Conservation (phyloP, 2,888 invertebrate genomes). For the Stegophylla sp. region DNA sequence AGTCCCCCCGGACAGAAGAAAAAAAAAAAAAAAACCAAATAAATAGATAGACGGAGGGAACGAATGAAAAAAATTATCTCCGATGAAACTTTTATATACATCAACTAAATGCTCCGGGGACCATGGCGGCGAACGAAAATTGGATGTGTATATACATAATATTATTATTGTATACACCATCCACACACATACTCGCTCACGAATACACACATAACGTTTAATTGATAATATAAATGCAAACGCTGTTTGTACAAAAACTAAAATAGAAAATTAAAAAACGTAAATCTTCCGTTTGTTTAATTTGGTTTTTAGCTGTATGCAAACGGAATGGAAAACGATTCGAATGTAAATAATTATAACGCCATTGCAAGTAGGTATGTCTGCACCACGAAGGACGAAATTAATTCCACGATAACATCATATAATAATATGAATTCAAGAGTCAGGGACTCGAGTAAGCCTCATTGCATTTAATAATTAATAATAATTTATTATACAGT, state of each 20-base stretch:
- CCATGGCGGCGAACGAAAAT: constrained; percentile 35
- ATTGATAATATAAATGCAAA: constrained; percentile 49
- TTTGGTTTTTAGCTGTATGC: background rate
- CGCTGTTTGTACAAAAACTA: constrained; percentile 8
- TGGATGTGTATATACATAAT: constrained; percentile 14
- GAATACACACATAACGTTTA: constrained; percentile 4
- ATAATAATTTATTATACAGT: background rate
- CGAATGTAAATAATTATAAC: constrained; percentile 9
- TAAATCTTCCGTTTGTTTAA: constrained; percentile 38
- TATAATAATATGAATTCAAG: background rate
- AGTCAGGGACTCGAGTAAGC: background rate
- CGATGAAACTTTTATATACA: constrained; percentile 46
- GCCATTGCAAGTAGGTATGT: background rate
- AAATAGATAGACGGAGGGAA: background rate
- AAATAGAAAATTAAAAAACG: constrained; percentile 50
- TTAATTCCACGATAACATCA: background rate
- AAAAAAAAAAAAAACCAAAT: background rate
- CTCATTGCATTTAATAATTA: background rate
- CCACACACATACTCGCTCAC: background rate
- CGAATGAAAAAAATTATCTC: constrained; percentile 19
- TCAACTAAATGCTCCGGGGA: constrained; percentile 48
- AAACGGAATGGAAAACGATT: constrained; percentile 4
- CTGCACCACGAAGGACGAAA: background rate
- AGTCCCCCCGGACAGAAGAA: constrained; percentile 4
- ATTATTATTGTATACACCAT: background rate